These are phyloP conservation scores for Squalus acanthias DNA, from an alignment of 2,797 vertebrate species.

Conservation along the genomic window DNA sequence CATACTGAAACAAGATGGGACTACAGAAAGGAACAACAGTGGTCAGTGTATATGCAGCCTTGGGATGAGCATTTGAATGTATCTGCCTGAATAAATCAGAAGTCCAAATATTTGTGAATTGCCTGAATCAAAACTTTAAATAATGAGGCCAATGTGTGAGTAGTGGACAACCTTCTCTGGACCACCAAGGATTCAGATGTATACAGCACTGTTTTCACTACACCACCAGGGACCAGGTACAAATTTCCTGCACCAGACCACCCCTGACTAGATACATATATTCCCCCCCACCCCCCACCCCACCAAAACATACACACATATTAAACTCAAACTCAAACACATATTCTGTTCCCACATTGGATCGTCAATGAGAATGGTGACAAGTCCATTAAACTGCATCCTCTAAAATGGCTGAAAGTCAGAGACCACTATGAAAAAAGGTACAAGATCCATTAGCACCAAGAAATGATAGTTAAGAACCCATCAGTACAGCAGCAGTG, in stretches of 20 bases:
- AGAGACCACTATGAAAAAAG: background rate
- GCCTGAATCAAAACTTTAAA: background rate
- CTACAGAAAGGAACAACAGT: background rate
- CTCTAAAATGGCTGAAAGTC: background rate
- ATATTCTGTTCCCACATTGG: background rate
- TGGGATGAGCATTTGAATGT: background rate
- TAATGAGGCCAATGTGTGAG: background rate
- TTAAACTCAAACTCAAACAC: background rate
- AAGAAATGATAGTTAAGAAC: background rate
- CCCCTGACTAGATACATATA: background rate
- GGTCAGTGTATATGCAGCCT: background rate
- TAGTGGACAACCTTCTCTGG: background rate
- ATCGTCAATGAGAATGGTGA: no score
- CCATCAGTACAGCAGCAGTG: background rate
- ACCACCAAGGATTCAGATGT: background rate
- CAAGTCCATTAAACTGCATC: background rate
- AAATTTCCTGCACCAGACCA: background rate
- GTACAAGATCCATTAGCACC: background rate
- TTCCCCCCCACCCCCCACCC: background rate
- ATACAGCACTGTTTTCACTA: background rate
- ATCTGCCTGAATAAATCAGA: slow-evolving; percentile 18
- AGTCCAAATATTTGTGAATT: slow-evolving; percentile 6
- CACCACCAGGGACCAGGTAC: background rate
- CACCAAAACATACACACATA: background rate
- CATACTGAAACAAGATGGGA: slow-evolving; percentile 25